phyloP scores from a whole-genome alignment of 2,888 invertebrate genomes.

The Drosophila fungiperda region DNA sequence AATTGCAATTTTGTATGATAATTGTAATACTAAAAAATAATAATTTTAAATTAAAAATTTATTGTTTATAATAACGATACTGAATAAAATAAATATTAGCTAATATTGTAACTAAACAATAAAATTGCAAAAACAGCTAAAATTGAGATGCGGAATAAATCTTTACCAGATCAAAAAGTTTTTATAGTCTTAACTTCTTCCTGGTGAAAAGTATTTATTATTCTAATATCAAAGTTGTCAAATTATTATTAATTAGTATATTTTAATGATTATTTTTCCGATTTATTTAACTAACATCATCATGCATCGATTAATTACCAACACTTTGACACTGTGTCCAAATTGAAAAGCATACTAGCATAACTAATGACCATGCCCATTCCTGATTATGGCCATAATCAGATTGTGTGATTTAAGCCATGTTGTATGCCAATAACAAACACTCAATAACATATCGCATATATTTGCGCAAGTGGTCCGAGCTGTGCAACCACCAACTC shows the following conservation, averaged over 20 bases:
- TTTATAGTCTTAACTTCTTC: not conserved
- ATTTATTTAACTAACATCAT: not conserved
- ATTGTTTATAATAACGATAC: not conserved
- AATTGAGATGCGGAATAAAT: not conserved
- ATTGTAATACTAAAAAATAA: not conserved
- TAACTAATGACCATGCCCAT: slow-evolving; percentile 1
- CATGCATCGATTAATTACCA: slow-evolving; percentile 11
- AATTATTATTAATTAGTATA: not conserved
- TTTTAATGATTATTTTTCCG: not conserved
- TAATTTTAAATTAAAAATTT: not conserved
- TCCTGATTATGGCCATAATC: slow-evolving; percentile 43
- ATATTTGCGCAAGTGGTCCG: slow-evolving; percentile 59
- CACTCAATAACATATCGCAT: slow-evolving; percentile 66
- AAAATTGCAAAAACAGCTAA: rapidly evolving
- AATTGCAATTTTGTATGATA: not conserved
- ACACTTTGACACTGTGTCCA: not conserved
- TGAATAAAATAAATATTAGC: not conserved
- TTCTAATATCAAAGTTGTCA: not conserved
- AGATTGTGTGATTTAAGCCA: slow-evolving; percentile 49
- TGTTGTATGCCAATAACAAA: slow-evolving; percentile 60
- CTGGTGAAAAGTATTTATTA: not conserved
- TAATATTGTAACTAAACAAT: not conserved
- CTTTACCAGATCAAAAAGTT: not conserved
- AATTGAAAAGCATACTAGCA: slow-evolving; percentile 3
- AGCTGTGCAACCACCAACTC: slow-evolving; percentile 19